phyloP scores from a whole-genome alignment of 1,140 invertebrate genomes.

The Heliconius eleuchia region DNA sequence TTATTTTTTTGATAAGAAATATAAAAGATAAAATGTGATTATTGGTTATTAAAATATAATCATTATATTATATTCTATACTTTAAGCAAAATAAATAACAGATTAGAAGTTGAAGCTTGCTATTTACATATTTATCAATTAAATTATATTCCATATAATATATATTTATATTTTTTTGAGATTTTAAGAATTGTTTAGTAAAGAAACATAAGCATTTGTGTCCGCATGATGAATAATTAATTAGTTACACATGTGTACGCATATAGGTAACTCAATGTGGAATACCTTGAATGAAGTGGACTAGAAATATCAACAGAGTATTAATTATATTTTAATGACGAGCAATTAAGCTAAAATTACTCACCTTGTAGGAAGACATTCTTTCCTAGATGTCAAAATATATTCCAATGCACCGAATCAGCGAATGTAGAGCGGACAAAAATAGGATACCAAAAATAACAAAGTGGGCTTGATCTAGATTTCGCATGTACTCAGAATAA shows the following conservation, averaged over 20 bases:
- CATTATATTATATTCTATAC: neutral
- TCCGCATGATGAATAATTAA: constrained; percentile 23
- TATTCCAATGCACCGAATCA: constrained; percentile 66
- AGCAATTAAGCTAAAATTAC: constrained; percentile 40
- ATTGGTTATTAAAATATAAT: neutral
- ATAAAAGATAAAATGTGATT: neutral
- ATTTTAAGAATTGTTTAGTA: constrained; percentile 9
- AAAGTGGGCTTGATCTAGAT: constrained; percentile 42
- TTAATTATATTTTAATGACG: constrained; percentile 33
- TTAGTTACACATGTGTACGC: constrained; percentile 20
- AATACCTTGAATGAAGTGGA: constrained; percentile 19
- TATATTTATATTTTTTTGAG: neutral
- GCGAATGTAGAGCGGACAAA: constrained; percentile 73
- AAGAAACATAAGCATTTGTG: constrained; percentile 13
- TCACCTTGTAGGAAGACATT: constrained; percentile 69
- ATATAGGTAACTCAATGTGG: constrained; percentile 15
- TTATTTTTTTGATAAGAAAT: constrained; percentile 5
- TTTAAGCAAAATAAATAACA: neutral
- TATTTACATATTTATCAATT: neutral
- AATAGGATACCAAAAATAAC: constrained; percentile 79
- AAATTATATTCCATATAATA: neutral
- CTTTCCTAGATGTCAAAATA: constrained; percentile 72
- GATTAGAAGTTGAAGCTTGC: neutral
- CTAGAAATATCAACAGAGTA: constrained; percentile 19
- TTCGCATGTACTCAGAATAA: constrained; percentile 18